Evolutionary conservation across 2,888 invertebrate species (phyloP).

Genomic region (Altica lythri): DNA sequence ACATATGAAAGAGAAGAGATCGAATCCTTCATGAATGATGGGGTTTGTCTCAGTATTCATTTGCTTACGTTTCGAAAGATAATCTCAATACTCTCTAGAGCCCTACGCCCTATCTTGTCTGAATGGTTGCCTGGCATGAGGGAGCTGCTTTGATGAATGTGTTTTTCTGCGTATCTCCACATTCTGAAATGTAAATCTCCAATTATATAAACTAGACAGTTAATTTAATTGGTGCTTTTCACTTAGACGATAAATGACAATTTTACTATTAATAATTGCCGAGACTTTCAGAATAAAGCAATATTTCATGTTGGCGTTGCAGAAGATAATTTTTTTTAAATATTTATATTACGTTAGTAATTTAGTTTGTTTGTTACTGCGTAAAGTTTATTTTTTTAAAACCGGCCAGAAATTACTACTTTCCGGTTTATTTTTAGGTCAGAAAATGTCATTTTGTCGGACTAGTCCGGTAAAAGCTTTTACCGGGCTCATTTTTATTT

Average conservation of each 20-base stretch:
- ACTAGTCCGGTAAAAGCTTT: no score
- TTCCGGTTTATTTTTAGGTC: no score
- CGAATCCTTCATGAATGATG: conserved; percentile 22
- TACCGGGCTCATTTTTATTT: no score
- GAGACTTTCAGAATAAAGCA: no score
- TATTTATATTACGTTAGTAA: no score
- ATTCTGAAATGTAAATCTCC: conserved; percentile 8
- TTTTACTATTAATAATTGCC: not conserved
- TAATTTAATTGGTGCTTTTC: conserved; percentile 5
- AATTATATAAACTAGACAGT: conserved; percentile 18
- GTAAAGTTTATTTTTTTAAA: no score
- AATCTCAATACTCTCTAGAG: conserved; percentile 21
- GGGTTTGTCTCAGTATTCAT: conserved; percentile 26
- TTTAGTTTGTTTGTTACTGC: no score
- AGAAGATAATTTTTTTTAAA: no score
- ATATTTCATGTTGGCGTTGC: no score
- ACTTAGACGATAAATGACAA: not conserved
- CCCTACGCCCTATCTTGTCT: conserved; percentile 3
- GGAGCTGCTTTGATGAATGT: conserved; percentile 22
- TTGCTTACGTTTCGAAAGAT: conserved; percentile 26
- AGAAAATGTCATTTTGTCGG: no score
- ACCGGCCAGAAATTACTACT: no score
- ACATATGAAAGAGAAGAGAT: conserved; percentile 26
- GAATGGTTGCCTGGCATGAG: conserved; percentile 3
- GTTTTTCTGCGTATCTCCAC: conserved; percentile 13